phyloP scores from a whole-genome alignment of 1,140 invertebrate genomes.

The Drosophila carrolli region DNA sequence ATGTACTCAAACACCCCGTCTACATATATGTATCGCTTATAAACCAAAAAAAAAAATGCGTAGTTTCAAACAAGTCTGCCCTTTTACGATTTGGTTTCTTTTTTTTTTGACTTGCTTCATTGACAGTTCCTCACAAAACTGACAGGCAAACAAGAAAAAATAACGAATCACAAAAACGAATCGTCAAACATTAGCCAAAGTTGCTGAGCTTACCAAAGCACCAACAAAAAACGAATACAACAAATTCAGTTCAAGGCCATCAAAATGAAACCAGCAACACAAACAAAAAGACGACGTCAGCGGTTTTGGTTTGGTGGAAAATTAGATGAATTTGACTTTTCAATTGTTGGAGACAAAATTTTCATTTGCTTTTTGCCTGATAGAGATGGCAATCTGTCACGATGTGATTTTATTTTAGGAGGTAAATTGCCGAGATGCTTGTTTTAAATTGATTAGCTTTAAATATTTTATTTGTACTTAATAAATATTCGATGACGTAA shows the following conservation, averaged over 20 bases:
- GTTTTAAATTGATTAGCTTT: background rate
- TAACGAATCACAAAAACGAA: slow-evolving; percentile 16
- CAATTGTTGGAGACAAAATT: slow-evolving; percentile 19
- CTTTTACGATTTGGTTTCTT: slow-evolving; percentile 11
- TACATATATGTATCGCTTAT: slow-evolving; percentile 21
- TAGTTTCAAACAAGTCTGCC: slow-evolving; percentile 48
- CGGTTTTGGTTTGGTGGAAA: slow-evolving; percentile 52
- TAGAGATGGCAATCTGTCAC: slow-evolving; percentile 2
- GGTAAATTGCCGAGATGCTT: too few species aligned
- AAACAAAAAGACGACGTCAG: slow-evolving; percentile 35
- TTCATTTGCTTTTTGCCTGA: slow-evolving; percentile 6
- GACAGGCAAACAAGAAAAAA: slow-evolving; percentile 23
- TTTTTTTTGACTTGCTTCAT: slow-evolving; percentile 4
- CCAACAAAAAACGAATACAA: slow-evolving; percentile 16
- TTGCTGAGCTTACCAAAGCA: background rate
- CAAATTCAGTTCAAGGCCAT: slow-evolving; percentile 77
- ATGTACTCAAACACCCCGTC: slow-evolving; percentile 25
- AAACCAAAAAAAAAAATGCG: slow-evolving; percentile 55
- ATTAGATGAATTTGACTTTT: slow-evolving; percentile 57
- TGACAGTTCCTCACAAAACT: slow-evolving; percentile 18
- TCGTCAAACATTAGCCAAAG: slow-evolving; percentile 43
- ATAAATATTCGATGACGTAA: too few species aligned
- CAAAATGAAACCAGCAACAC: slow-evolving; percentile 63
- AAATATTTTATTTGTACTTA: background rate
- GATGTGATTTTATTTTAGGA: background rate